Evolutionary conservation across 2,797 vertebrate species (phyloP).

Genomic region (Coluber constrictor): DNA sequence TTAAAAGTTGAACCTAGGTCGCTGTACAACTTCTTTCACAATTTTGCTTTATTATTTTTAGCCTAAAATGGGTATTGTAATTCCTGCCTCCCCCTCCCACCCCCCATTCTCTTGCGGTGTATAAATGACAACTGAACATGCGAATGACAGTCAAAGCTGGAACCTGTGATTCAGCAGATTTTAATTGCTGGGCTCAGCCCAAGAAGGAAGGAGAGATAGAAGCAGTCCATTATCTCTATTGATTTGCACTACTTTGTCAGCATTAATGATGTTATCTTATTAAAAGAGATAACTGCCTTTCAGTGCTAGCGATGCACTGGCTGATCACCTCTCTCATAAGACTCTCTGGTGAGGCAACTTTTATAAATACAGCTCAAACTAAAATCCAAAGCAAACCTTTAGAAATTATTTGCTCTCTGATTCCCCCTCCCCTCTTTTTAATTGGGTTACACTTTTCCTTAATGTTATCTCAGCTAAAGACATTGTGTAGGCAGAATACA

Average conservation of each 20-base stretch:
- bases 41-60: constrained; percentile 12
- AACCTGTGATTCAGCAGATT: constrained; percentile 70
- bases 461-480: constrained; percentile 13
- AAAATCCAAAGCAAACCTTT: constrained; percentile 58
- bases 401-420: background rate
- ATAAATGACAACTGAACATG: constrained; percentile 31
- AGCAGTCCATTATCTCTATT: constrained; percentile 68
- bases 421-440: constrained; percentile 36
- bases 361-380: constrained; percentile 45
- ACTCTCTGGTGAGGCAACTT: constrained; percentile 55
- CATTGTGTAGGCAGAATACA: background rate
- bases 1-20: background rate
- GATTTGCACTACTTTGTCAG: constrained; percentile 73
- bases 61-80: constrained; percentile 19
- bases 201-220: constrained; percentile 55
- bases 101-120: constrained; percentile 2
- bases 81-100: background rate
- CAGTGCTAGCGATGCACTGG: constrained; percentile 71
- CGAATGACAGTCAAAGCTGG: constrained; percentile 46
- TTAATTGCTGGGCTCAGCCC: constrained; percentile 20
- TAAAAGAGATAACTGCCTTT: constrained; percentile 75
- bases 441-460: constrained; percentile 36
- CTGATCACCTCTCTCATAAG: constrained; percentile 54
- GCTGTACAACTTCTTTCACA: background rate
- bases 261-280: constrained; percentile 75